phyloP scores from a whole-genome alignment of 2,113 vertebrate species.

The Cebidichthys violaceus region DNA sequence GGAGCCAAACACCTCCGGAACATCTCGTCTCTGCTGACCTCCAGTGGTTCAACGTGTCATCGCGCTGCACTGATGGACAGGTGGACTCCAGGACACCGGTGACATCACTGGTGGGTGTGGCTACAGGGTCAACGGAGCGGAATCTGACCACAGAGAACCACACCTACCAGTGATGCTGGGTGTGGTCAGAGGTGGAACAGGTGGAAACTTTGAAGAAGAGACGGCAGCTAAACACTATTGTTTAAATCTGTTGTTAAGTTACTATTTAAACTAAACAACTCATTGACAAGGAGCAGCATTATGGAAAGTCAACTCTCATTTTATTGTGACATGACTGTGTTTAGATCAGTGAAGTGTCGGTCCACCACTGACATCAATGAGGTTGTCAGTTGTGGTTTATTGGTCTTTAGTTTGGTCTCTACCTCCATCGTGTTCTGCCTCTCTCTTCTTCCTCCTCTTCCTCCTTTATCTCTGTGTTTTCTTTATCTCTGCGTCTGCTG shows the following conservation, averaged over 20 bases:
- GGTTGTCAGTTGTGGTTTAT: no score
- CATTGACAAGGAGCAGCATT: no score
- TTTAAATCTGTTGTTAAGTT: no score
- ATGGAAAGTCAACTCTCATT: no score
- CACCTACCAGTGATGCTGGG: neutral
- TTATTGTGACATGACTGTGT: no score
- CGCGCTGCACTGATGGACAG: neutral
- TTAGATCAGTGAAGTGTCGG: no score
- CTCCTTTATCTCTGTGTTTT: neutral
- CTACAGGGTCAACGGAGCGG: neutral
- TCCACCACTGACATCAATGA: no score
- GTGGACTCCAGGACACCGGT: neutral
- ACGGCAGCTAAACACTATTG: no score
- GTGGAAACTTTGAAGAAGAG: no score
- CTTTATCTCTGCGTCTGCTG: neutral
- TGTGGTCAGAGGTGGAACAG: no score
- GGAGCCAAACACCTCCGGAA: neutral
- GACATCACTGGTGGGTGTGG: neutral
- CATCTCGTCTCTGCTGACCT: slow-evolving; percentile 5
- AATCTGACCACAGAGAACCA: neutral
- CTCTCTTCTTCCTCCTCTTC: neutral
- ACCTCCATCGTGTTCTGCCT: neutral
- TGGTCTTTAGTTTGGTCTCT: neutral
- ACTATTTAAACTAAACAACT: no score
- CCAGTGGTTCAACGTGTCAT: neutral